phyloP scores from a whole-genome alignment of 2,888 invertebrate genomes.

The Helicoverpa assulta region DNA sequence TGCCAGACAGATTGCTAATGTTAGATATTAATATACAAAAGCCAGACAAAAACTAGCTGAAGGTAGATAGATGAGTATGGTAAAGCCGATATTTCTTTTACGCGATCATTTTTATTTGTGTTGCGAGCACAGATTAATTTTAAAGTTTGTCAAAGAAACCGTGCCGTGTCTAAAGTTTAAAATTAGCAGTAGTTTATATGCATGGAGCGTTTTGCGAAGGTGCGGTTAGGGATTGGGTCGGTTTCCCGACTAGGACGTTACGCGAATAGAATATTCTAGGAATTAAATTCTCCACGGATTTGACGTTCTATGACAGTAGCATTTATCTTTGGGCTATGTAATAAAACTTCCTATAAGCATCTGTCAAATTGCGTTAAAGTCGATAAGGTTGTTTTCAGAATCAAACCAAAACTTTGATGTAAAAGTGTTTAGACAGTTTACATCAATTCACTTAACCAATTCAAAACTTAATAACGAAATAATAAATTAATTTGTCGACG shows the following conservation, averaged over 20 bases:
- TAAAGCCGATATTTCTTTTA: conserved; percentile 31
- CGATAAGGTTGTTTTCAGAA: too few species aligned
- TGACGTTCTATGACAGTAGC: too few species aligned
- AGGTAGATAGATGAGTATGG: conserved; percentile 4
- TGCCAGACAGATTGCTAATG: conserved; percentile 26
- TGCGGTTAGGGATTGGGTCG: background rate
- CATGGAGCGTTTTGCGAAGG: background rate
- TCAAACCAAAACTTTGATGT: too few species aligned
- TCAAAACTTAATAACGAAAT: too few species aligned
- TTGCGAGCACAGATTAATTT: background rate
- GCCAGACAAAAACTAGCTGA: conserved; percentile 31
- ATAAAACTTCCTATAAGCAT: background rate
- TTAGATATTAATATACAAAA: conserved; percentile 16
- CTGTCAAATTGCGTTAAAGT: too few species aligned
- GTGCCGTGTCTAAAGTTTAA: background rate
- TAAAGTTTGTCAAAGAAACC: too few species aligned
- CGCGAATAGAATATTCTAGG: background rate
- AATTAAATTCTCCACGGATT: too few species aligned
- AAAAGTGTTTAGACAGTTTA: too few species aligned
- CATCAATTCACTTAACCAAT: too few species aligned
- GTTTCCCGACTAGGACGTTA: background rate
- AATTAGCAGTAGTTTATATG: background rate
- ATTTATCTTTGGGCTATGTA: too few species aligned
- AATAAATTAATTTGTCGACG: too few species aligned
- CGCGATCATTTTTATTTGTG: background rate